Percentiles rank a stretch among this genome's conserved stretches.
phyloP scores from a whole-genome alignment of 2,888 invertebrate genomes.

The Listrodromus nycthemerus region DNA sequence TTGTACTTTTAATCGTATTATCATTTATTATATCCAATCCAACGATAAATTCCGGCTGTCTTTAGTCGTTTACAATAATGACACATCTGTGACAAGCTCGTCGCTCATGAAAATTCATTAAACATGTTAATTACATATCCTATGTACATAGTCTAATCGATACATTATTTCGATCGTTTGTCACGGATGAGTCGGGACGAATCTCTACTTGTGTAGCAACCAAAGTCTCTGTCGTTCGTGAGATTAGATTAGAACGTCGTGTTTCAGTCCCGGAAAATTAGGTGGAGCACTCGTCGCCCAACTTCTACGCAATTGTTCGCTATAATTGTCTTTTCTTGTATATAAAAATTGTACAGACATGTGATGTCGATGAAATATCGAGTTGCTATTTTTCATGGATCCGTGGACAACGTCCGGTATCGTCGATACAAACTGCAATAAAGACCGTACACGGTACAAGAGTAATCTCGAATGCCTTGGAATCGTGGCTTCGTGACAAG shows the following conservation, averaged over 20 bases:
- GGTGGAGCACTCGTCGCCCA: not conserved
- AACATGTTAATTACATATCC: not conserved
- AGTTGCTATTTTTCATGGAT: conserved; percentile 2
- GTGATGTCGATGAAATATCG: conserved; percentile 37
- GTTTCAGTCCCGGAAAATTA: not conserved
- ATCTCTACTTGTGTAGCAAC: not conserved
- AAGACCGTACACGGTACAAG: conserved; percentile 56
- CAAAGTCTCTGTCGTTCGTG: not conserved
- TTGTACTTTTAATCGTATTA: conserved; percentile 27
- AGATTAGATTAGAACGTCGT: not conserved
- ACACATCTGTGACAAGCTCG: not conserved
- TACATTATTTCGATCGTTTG: conserved; percentile 21
- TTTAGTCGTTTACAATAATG: not conserved
- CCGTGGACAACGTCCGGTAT: conserved; percentile 10
- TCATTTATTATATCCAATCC: conserved; percentile 8
- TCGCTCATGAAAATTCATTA: not conserved
- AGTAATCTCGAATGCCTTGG: conserved; percentile 60
- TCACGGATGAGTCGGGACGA: conserved; percentile 8
- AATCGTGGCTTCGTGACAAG: conserved; percentile 28
- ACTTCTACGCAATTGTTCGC: conserved; percentile 1
- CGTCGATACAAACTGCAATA: conserved; percentile 30
- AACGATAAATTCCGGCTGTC: not conserved
- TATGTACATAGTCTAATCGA: conserved; percentile 17
- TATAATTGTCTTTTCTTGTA: not conserved
- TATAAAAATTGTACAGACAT: conserved; percentile 27